These are phyloP conservation scores for Bombus superbus DNA, from an alignment of 1,140 invertebrate genomes.

Conservation along the genomic window DNA sequence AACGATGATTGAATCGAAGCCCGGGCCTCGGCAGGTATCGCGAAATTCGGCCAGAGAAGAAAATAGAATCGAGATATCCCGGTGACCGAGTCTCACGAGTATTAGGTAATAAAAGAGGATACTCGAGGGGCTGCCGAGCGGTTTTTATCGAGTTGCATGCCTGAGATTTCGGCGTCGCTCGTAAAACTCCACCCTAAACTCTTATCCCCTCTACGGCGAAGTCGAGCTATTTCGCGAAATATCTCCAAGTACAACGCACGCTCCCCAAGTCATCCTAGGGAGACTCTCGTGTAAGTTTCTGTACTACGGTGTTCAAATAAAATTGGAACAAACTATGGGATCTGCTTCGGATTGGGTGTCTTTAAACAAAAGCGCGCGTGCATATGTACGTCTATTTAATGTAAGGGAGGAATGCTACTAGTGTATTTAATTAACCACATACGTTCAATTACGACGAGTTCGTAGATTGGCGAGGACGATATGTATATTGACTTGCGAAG, in stretches of 20 bases:
- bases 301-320: background rate
- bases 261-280: background rate
- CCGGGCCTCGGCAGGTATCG: background rate
- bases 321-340: constrained; percentile 37
- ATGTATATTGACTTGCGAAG: too few species aligned
- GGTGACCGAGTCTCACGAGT: constrained; percentile 53
- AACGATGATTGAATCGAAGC: constrained; percentile 29
- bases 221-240: constrained; percentile 49
- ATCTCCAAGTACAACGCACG: constrained; percentile 44
- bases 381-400: background rate
- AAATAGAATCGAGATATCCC: constrained; percentile 57
- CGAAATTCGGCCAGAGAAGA: constrained; percentile 31
- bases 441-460: background rate
- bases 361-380: background rate
- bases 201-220: constrained; percentile 15
- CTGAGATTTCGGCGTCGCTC: constrained; percentile 57
- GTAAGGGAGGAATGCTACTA: background rate
- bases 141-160: constrained; percentile 63
- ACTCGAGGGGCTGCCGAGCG: constrained; percentile 25
- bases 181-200: constrained; percentile 64
- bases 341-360: background rate
- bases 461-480: background rate
- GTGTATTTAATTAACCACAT: background rate
- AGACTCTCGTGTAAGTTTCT: constrained; percentile 19
- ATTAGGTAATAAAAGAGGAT: constrained; percentile 54